Base-by-base conservation (phyloP, 2,797 vertebrate genomes). In the Sarcophilus harrisii region DNA sequence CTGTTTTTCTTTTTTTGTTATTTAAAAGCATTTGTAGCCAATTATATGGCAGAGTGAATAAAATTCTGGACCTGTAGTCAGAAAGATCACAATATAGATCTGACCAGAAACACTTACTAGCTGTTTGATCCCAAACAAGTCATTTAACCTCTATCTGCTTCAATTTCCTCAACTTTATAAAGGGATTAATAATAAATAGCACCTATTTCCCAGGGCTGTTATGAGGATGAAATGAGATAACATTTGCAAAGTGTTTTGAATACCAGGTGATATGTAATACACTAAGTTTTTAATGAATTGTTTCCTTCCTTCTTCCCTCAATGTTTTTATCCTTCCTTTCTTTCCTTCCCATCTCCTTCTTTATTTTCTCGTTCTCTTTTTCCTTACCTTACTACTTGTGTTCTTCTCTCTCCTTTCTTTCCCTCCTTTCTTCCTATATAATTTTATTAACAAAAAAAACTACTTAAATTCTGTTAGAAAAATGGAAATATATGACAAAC, bases 391-490 rank as follows among this genome's bases (percentile, higher is more conserved):
- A 16, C 52, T 90, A 55, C 9, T 11, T 55, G 10, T 55, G 9
- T 11, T 11, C 9, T 11, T 55, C 54, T 29, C 45, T n/a, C 49
- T 54, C 27, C 49, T 60, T 93, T 73, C 57, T 95, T 30, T 11
- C 30, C 94, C 0, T 0, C 16, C 16, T 6, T 6, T 5, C 12
- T 91, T 92, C 14, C 5, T 93, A 13, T 92, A 18, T 27, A 57
- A 0, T 2, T 1, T 87, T 24, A 18, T 38, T 73, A 73, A 73
- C 62, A 73, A 73, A n/a, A 73, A 73, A 0, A 66, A 5, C 4
- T 66, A 73, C 62, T 73, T 73, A 73, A 38, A 73, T 73, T 73
- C 60, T 90, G 62, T 95, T 32, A 92, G 32, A 92, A 91, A 49
- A 58, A 38, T 21, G 11, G 3, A 38, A 54, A 66, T 62, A 92